A percentile compares a stretch with the other conserved stretches of the same genome.
Evolutionary conservation across 1,140 invertebrate genomes (phyloP).

Genomic region (Chionoecetes opilio): DNA sequence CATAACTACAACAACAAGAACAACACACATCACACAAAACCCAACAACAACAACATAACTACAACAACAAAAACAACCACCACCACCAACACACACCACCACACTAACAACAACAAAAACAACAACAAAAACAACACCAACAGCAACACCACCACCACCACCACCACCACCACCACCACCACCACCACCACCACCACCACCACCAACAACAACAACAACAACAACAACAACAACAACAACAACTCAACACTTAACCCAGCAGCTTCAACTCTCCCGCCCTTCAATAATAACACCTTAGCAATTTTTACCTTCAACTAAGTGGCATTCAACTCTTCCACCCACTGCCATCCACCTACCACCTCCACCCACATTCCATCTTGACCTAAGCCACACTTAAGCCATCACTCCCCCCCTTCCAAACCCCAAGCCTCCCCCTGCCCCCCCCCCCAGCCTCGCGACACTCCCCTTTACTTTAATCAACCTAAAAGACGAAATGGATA

Average conservation of each 20-base stretch:
- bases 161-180: no score
- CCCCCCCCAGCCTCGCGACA: background rate
- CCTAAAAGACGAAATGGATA: conserved; percentile 19
- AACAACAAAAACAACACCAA: background rate
- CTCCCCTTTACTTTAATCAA: conserved; percentile 13
- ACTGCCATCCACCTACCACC: background rate
- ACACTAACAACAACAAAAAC: background rate
- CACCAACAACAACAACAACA: background rate
- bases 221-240: background rate
- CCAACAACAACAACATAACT: background rate
- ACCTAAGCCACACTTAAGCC: background rate
- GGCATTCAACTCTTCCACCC: background rate
- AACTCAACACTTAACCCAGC: background rate
- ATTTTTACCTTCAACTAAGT: background rate
- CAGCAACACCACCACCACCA: no score
- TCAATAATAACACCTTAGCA: conserved; percentile 5
- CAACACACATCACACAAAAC: no score
- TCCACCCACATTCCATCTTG: no score
- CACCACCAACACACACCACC: no score
- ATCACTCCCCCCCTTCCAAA: background rate
- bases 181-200: no score
- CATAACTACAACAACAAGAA: background rate
- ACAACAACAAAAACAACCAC: no score
- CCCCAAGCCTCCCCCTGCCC: background rate
- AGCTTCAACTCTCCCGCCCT: background rate